These are phyloP conservation scores for Clinocottus analis DNA, from an alignment of 2,113 vertebrate genomes.

Conservation along the genomic window DNA sequence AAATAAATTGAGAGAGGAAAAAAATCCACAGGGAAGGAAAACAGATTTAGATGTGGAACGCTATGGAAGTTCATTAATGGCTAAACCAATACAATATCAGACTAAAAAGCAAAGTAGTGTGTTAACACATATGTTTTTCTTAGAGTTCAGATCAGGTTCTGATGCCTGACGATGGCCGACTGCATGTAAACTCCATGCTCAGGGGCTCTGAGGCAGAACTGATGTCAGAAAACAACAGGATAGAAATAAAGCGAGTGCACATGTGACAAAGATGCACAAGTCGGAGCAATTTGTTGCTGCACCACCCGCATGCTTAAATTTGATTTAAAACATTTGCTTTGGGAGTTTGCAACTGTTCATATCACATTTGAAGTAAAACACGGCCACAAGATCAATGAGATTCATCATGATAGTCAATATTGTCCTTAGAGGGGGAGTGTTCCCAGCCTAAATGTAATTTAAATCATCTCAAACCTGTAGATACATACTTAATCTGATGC, in stretches of 20 bases:
- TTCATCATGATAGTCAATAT: neutral
- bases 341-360: neutral
- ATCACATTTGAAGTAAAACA: neutral
- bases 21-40: neutral
- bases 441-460: neutral
- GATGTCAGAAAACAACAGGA: neutral
- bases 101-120: neutral
- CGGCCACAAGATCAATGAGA: neutral
- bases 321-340: neutral
- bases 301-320: neutral
- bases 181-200: neutral
- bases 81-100: neutral
- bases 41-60: neutral
- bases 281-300: neutral
- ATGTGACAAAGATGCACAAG: neutral
- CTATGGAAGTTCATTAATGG: neutral
- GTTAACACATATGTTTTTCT: neutral
- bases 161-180: neutral
- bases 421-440: neutral
- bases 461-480: neutral
- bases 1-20: neutral
- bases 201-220: neutral
- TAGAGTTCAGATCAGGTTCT: neutral
- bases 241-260: neutral
- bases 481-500: neutral